Conservation (phyloP, 2,797 vertebrate genomes). For the Psittacula echo region DNA sequence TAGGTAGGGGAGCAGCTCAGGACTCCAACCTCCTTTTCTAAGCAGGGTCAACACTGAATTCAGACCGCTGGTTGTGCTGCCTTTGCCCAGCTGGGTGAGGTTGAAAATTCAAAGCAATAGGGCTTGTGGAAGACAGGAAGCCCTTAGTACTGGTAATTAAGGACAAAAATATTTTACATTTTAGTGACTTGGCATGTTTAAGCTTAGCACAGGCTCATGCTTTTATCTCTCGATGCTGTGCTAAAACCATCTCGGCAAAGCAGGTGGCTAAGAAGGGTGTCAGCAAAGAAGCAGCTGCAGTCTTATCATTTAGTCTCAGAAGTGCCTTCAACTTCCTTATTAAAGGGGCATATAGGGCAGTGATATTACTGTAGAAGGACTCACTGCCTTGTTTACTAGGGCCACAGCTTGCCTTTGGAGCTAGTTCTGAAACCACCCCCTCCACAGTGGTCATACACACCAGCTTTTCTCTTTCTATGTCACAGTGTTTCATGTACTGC, state of each 20-base stretch:
- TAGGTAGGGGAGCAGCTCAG: not conserved
- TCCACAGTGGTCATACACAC: not conserved
- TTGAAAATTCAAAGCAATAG: not conserved
- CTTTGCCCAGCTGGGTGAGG: not conserved
- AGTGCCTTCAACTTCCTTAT: constrained; percentile 24
- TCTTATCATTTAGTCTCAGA: not conserved
- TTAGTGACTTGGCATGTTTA: constrained; percentile 51
- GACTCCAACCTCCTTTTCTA: not conserved
- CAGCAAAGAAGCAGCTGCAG: constrained; percentile 65
- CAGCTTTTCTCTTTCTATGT: not conserved
- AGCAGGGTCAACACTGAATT: not conserved
- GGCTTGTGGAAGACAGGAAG: not conserved
- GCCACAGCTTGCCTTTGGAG: not conserved
- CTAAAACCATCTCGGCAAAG: constrained; percentile 50
- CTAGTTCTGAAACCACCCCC: not conserved
- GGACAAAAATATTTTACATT: constrained; percentile 54
- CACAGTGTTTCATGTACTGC: not conserved
- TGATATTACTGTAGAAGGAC: not conserved
- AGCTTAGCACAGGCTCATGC: constrained; percentile 38
- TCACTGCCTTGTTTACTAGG: not conserved
- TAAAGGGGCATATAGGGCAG: not conserved
- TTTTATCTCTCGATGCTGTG: constrained; percentile 22
- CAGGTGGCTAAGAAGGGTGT: constrained; percentile 52
- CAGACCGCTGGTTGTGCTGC: not conserved
- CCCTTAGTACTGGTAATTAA: constrained; percentile 5